A percentile compares a stretch with the other conserved stretches of the same genome.
Evolutionary conservation across 2,113 vertebrate species (phyloP).

Genomic region (Caretta caretta): DNA sequence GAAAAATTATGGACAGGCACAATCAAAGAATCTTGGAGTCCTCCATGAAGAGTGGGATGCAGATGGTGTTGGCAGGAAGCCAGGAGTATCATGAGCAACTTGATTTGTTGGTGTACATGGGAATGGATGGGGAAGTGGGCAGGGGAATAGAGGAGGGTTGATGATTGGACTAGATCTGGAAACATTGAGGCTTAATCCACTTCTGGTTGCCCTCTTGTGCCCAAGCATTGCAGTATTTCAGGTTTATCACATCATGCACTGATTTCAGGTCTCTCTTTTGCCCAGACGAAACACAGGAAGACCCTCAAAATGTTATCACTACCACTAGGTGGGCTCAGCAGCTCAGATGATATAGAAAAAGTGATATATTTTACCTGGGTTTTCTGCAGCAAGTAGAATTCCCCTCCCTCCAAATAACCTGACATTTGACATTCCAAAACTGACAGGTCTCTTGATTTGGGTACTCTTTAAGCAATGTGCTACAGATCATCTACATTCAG

Average conservation of each 20-base stretch:
- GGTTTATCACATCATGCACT: background rate
- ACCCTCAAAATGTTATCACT: slow-evolving; percentile 1
- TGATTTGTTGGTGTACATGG: background rate
- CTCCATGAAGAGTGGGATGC: background rate
- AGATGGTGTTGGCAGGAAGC: background rate
- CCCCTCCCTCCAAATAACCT: background rate
- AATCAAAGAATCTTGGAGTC: background rate
- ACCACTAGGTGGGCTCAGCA: background rate
- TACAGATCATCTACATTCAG: background rate
- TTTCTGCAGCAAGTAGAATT: slow-evolving; percentile 24
- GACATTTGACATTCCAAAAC: background rate
- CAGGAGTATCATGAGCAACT: rapidly evolving
- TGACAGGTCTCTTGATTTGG: background rate
- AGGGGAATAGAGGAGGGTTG: background rate
- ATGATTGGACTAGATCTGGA: slow-evolving; percentile 30
- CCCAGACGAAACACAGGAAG: background rate
- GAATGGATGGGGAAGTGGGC: background rate
- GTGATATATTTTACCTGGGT: background rate
- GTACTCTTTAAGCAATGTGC: background rate
- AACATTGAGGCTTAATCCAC: slow-evolving; percentile 1
- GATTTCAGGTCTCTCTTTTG: background rate
- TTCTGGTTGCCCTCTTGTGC: background rate
- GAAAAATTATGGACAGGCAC: background rate
- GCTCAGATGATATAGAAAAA: slow-evolving; percentile 16
- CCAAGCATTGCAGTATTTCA: background rate